Evolutionary conservation across 2,888 invertebrate species (phyloP).

Genomic region (Melieria crassipennis): DNA sequence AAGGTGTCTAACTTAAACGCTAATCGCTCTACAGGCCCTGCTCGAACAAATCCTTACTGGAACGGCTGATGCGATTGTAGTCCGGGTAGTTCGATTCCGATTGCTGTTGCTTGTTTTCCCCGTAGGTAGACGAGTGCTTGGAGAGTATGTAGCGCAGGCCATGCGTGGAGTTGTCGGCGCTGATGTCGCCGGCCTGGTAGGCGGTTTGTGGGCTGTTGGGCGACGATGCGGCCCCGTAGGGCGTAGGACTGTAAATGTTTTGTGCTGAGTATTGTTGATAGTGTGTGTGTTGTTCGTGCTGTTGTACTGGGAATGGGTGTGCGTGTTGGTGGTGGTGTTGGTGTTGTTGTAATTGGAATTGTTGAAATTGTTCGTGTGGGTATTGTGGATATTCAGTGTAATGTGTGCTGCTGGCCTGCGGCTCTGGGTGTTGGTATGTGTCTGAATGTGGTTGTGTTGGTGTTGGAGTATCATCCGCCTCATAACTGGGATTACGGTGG

Average conservation of each 20-base stretch:
- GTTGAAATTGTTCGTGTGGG: neutral
- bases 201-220: constrained; percentile 5
- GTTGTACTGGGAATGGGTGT: constrained; percentile 3
- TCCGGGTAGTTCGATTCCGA: neutral
- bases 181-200: neutral
- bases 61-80: constrained; percentile 32
- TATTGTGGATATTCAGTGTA: constrained; percentile 11
- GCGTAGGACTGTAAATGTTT: neutral
- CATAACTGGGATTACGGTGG: constrained; percentile 28
- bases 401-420: neutral
- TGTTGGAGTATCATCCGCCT: neutral
- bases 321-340: constrained; percentile 27
- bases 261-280: no score
- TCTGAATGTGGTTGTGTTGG: neutral
- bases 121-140: constrained; percentile 2
- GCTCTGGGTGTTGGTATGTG: neutral
- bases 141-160: constrained; percentile 18
- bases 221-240: neutral
- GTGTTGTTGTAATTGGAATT: constrained; percentile 22
- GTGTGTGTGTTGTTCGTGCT: no score
- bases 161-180: neutral
- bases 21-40: constrained; percentile 44
- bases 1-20: neutral
- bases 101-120: neutral
- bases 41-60: constrained; percentile 46